Base-by-base conservation (phyloP, 1,140 invertebrate species). In the Latrodectus geometricus region DNA sequence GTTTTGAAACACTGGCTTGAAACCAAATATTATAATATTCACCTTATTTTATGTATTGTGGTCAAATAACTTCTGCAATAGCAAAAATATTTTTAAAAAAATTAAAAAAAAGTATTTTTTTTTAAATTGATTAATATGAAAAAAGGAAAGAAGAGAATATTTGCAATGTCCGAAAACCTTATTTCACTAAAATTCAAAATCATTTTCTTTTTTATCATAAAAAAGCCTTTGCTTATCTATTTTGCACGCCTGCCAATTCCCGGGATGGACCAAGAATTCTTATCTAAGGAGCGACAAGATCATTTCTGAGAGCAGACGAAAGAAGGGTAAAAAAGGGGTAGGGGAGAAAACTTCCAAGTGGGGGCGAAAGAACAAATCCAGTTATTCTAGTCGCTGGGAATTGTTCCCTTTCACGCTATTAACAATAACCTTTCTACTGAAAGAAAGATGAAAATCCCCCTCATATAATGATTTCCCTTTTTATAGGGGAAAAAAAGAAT, bases 151-250 rank as follows among this genome's bases (percentile, higher is more conserved):
- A 61, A 61, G 54, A 61, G 54, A 61, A 61, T 8, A 11, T 17
- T 35, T 17, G 11, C 54, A 4, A 21, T 54, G 61, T 54, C 48
- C 78, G 50, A 65, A 54, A 48, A 82, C 61, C 61, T 84, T 84
- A 84, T 84, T 84, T 75, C 82, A 84, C 76, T 84, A 84, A 84
- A 84, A 84, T 84, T 76, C 82, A 84, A 66, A 73, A 20, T 70
- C 23, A 14, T 48, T n/a, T 21, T 72, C 70, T 49, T 65, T 84
- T 50, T 68, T 49, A 76, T 15, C 11, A 20, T 15, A 23, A 73
- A 61, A 35, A 75, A 75, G 66, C 76, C 23, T 68, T 75, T 68
- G 23, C 82, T 84, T 84, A 84, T 84, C 82, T 75, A 35, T 76
- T 84, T 84, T 84, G 82, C 82, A 75, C 54, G 54, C 50, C 61